phyloP scores from a whole-genome alignment of 2,888 invertebrate genomes.

The Drosophila rubida region DNA sequence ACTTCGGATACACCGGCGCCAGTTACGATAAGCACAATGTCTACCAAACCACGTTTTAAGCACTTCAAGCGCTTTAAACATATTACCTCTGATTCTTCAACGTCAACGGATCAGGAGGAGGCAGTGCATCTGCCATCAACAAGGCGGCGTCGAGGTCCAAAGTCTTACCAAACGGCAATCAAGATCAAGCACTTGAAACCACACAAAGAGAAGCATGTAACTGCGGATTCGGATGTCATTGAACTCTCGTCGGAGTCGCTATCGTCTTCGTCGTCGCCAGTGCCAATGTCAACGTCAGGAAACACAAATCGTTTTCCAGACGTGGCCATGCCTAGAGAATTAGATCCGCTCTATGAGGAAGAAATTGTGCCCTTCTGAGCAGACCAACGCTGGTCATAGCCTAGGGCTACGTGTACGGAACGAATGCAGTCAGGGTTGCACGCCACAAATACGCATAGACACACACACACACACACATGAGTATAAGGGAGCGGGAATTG shows the following conservation, averaged over 20 bases:
- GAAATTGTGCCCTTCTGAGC: constrained; percentile 71
- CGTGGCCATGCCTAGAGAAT: constrained; percentile 37
- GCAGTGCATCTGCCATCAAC: neutral
- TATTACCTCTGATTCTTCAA: constrained; percentile 63
- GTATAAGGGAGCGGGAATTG: constrained; percentile 19
- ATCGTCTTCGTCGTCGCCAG: constrained; percentile 40
- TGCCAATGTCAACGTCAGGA: constrained; percentile 21
- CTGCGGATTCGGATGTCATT: constrained; percentile 51
- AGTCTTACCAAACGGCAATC: constrained; percentile 3
- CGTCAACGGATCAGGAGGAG: constrained; percentile 65
- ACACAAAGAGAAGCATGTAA: constrained; percentile 23
- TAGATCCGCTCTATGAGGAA: constrained; percentile 81
- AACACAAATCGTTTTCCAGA: constrained; percentile 36
- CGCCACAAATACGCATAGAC: too few relatives aligned
- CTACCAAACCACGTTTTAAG: constrained; percentile 9
- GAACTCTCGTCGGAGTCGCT: constrained; percentile 69
- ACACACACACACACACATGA: constrained; percentile 7
- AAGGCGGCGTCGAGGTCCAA: constrained; percentile 29
- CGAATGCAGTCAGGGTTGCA: constrained; percentile 72
- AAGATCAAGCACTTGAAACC: constrained; percentile 47
- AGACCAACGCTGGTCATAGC: constrained; percentile 10
- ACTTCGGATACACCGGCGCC: constrained; percentile 57
- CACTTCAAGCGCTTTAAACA: constrained; percentile 44
- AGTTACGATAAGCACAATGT: neutral
- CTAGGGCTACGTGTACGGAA: constrained; percentile 61